A percentile compares a stretch with the other conserved stretches of the same genome.
Evolutionary conservation across 2,888 invertebrate genomes (phyloP).

Genomic region (Geotrupes spiniger): DNA sequence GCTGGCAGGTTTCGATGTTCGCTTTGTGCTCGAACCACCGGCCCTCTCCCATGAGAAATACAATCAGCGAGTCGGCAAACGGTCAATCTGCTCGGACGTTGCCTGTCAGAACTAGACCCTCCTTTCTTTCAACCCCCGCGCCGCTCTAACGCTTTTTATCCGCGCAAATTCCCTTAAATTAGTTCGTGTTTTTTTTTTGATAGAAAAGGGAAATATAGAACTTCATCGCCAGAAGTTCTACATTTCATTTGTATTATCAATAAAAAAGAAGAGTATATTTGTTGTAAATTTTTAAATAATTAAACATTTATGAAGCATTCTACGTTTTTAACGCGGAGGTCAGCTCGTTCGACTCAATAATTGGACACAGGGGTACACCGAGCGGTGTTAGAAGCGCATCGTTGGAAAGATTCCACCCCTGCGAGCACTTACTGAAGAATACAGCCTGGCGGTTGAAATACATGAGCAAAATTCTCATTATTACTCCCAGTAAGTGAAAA

Average conservation of each 20-base stretch:
- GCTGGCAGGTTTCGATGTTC: slow-evolving; percentile 30
- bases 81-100: slow-evolving; percentile 38
- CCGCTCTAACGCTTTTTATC: too few species aligned
- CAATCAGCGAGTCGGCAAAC: slow-evolving; percentile 43
- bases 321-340: too few species aligned
- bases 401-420: slow-evolving; percentile 36
- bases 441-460: too few species aligned
- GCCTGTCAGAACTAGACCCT: slow-evolving; percentile 20
- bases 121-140: background rate
- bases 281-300: too few species aligned
- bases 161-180: too few species aligned
- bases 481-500: too few species aligned
- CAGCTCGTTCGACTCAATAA: slow-evolving; percentile 29
- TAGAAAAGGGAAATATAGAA: too few species aligned
- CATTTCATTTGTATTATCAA: too few species aligned
- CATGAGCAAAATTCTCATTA: too few species aligned
- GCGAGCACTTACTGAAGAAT: slow-evolving; percentile 30
- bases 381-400: slow-evolving; percentile 31
- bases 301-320: too few species aligned
- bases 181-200: slow-evolving; percentile 5
- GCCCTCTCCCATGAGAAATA: slow-evolving; percentile 42
- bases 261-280: too few species aligned
- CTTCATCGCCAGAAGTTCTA: too few species aligned
- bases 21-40: slow-evolving; percentile 32
- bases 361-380: slow-evolving; percentile 35